Evolutionary conservation across 2,113 vertebrate species (phyloP).

Genomic region (Camelus dromedarius): DNA sequence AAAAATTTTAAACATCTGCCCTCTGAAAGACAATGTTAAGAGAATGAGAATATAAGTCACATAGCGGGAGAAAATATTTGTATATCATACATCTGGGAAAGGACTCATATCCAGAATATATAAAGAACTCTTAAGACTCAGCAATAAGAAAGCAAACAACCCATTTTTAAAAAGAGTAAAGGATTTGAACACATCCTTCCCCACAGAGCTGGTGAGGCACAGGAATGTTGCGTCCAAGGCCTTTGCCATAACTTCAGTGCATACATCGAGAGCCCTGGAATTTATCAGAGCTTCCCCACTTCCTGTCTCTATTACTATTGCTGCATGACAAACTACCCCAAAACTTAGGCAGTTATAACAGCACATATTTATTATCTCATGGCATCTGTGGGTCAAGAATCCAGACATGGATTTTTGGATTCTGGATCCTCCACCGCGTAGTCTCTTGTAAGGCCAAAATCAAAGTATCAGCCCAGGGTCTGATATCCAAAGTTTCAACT

Average conservation of each 20-base stretch:
- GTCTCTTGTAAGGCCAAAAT: conserved; percentile 2
- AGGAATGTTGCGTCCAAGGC: neutral
- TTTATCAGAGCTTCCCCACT: neutral
- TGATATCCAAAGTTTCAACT: neutral
- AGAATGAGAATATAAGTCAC: neutral
- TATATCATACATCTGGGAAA: neutral
- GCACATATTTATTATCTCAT: neutral
- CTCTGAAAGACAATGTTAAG: neutral
- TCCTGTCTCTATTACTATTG: neutral
- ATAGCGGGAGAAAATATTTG: neutral
- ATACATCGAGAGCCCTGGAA: neutral
- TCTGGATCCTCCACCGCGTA: neutral
- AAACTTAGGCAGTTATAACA: neutral
- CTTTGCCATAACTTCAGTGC: neutral
- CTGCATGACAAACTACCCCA: neutral
- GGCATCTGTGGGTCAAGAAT: neutral
- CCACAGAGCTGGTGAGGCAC: neutral
- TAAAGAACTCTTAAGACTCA: neutral
- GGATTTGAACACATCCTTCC: neutral
- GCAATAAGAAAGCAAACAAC: neutral
- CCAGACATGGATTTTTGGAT: neutral
- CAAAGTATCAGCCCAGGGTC: neutral
- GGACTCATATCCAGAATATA: neutral
- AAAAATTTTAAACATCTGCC: neutral
- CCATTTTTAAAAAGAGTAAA: neutral